These are phyloP conservation scores for Bergia sp. DNA, from an alignment of 92 coral and sea anemone genomes.

Conservation along the genomic window DNA sequence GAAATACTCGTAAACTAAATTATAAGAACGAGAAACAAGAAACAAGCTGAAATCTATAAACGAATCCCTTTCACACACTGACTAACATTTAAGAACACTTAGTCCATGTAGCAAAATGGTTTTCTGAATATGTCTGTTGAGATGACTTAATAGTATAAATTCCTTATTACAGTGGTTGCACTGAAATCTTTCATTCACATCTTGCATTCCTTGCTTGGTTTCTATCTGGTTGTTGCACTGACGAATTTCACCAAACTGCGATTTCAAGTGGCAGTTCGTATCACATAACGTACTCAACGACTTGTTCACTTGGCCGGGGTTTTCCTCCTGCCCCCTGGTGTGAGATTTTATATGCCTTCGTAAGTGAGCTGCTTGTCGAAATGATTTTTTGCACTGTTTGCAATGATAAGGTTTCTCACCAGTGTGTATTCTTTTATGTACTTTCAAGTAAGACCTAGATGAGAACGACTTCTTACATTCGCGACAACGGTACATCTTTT, in stretches of 20 bases:
- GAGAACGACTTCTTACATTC: constrained; percentile 1
- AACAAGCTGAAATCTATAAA: no score
- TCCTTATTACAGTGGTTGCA: constrained; percentile 5
- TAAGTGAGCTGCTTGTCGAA: constrained; percentile 3
- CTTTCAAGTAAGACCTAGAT: not conserved
- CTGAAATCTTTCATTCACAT: not conserved
- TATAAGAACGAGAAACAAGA: no score
- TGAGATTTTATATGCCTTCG: not conserved
- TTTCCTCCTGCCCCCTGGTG: not conserved
- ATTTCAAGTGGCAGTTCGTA: not conserved
- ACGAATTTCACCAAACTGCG: not conserved
- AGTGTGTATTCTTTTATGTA: not conserved
- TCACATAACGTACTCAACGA: not conserved
- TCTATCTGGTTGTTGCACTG: not conserved
- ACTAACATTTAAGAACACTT: not conserved
- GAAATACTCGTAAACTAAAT: no score
- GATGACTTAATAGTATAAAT: constrained; percentile 5
- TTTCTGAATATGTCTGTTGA: constrained; percentile 8
- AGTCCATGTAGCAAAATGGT: not conserved
- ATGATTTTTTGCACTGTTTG: constrained; percentile 1
- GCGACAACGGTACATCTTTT: not conserved
- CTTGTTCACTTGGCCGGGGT: not conserved
- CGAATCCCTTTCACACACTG: not conserved
- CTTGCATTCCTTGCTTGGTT: not conserved
- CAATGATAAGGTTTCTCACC: constrained; percentile 7